Percentiles rank a stretch among this genome's conserved stretches.
Conservation (phyloP, 2,888 invertebrate genomes). For the Rhagium mordax region DNA sequence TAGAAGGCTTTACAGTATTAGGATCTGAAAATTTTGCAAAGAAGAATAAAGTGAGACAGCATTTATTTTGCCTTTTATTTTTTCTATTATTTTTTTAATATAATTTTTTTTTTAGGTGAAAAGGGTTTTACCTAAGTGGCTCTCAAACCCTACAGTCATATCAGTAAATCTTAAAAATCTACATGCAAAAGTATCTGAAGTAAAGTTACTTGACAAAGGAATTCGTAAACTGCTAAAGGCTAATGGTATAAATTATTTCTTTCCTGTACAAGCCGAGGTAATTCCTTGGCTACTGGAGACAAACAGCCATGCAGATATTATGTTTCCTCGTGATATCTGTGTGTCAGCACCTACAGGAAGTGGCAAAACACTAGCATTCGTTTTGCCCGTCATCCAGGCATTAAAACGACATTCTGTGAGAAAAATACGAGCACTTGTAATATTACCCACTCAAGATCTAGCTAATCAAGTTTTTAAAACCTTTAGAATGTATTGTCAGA, state of each 20-base stretch:
- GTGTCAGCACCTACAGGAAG: constrained; percentile 98
- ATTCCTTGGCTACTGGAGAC: constrained; percentile 84
- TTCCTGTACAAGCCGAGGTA: constrained; percentile 88
- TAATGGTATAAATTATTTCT: constrained; percentile 84
- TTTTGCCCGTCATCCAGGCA: constrained; percentile 90
- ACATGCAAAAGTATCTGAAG: constrained; percentile 72
- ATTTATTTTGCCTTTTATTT: constrained; percentile 21
- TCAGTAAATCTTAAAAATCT: constrained; percentile 79
- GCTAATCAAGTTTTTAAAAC: constrained; percentile 92
- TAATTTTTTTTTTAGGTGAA: constrained; percentile 75
- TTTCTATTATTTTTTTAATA: neutral
- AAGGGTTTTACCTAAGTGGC: constrained; percentile 89
- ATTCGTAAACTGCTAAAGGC: constrained; percentile 77
- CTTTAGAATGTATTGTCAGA: constrained; percentile 80
- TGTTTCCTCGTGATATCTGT: constrained; percentile 91
- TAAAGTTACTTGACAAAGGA: constrained; percentile 76
- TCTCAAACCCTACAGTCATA: constrained; percentile 85
- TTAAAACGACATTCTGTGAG: constrained; percentile 59
- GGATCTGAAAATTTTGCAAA: constrained; percentile 77
- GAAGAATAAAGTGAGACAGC: constrained; percentile 70
- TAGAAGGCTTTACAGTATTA: constrained; percentile 78
- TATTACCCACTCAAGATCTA: constrained; percentile 93
- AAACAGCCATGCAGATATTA: constrained; percentile 73
- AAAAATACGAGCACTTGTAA: constrained; percentile 87
- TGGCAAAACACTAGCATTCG: constrained; percentile 97